Evolutionary conservation across 2,797 vertebrate species (phyloP), one percentile per base, ranked within the genome.

Genomic region (Xerus rutilus): DNA sequence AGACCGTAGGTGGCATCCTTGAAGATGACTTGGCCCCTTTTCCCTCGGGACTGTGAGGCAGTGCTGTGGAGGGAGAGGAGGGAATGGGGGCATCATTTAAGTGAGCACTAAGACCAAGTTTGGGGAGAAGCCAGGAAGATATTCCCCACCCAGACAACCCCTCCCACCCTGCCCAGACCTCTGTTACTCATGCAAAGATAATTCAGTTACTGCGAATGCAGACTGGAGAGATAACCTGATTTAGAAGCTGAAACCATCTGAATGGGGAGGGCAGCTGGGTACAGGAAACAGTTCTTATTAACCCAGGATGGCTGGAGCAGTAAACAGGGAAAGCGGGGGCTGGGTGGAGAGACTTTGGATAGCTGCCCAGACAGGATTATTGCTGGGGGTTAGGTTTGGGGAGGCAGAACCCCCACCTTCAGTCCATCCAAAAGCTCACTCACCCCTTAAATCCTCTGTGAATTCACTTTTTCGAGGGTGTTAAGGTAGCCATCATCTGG

Each of bases 121-220:
- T 88, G 69, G 92, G 92, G 59, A 93, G 84, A 10, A 32, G 91
- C 87, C 94, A 92, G 85, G 52, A 96, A 96, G 93, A 70, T 25
- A 69, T 79, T 79, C 28, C 84, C 43, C 30, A 62, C 54, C 78
- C 91, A 96, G 95, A 95, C 91, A 76, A 78, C 39, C 77, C 93
- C 76, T 81, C 78, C 93, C 73, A 35, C 11, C 14, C 35, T 12
- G 77, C 49, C 57, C 76, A 52, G 97, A 90, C 85, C 85, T 96
- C 92, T 59, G 70, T 88, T 96, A 67, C 85, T 94, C 94, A 92
- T 90, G 84, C 96, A 95, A 90, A 95, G 85, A 97, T 96, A 97
- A 98, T 97, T 89, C 94, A 86, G 93, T 98, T 97, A 97, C 59
- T 3, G 32, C 72, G 92, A 95, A 96, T 65, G 64, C 95, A 94